These are phyloP conservation scores for Piaya cayana DNA, from an alignment of 2,113 vertebrate genomes.

Conservation along the genomic window DNA sequence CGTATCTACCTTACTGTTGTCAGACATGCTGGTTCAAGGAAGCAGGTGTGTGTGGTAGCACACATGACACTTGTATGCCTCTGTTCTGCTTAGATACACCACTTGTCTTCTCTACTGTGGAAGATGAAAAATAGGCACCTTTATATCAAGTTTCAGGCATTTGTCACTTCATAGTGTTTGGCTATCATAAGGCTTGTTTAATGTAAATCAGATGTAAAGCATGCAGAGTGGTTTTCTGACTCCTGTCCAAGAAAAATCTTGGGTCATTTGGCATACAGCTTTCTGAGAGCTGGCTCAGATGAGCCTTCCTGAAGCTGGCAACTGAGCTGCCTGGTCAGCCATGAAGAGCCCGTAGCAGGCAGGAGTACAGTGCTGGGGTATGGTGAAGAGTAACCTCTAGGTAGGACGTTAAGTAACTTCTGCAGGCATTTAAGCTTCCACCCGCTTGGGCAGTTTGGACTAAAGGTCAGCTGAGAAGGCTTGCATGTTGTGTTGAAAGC, in stretches of 20 bases:
- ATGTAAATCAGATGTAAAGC: not conserved
- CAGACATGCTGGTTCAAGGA: not conserved
- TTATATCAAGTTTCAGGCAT: not conserved
- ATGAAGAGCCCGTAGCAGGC: not conserved
- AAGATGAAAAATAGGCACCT: not conserved
- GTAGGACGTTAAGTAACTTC: not conserved
- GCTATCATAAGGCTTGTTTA: not conserved
- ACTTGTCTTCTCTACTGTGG: fast-evolving
- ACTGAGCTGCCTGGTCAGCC: not conserved
- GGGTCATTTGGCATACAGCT: not conserved
- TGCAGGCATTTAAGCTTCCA: not conserved
- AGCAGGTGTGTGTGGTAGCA: not conserved
- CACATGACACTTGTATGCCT: not conserved
- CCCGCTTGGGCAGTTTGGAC: not conserved
- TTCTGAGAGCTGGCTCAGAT: not conserved
- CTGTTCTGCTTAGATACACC: not conserved
- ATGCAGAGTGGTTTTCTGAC: not conserved
- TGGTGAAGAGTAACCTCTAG: not conserved
- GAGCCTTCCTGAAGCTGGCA: not conserved
- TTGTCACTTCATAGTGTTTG: not conserved
- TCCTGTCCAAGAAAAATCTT: not conserved
- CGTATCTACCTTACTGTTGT: not conserved
- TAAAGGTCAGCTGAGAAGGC: not conserved
- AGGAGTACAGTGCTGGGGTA: not conserved
- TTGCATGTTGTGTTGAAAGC: not conserved